Conservation (phyloP, 2,797 vertebrate genomes). For the Gouania willdenowi region DNA sequence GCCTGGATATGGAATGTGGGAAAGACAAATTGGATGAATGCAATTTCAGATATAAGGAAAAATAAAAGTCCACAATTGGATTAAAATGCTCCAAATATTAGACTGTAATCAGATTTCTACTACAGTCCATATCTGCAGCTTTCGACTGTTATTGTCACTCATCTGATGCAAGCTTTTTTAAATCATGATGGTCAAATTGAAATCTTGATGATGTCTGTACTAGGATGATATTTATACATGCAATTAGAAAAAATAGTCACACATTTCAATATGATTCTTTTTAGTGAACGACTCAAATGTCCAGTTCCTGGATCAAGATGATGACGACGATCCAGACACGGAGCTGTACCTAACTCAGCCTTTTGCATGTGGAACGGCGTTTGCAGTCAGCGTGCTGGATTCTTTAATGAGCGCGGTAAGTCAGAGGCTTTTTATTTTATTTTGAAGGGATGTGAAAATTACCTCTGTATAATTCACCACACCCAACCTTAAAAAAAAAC, state of each 20-base stretch:
- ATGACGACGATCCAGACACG: constrained; percentile 96
- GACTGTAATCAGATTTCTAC: constrained; percentile 7
- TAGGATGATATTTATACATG: constrained; percentile 26
- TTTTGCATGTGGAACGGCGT: constrained; percentile 94
- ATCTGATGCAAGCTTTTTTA: too few species aligned
- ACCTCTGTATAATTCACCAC: background rate
- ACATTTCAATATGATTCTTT: constrained; percentile 5
- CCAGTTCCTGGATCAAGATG: constrained; percentile 99
- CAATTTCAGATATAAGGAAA: constrained; percentile 3
- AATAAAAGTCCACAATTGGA: constrained; percentile 16
- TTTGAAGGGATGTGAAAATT: background rate
- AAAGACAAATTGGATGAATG: constrained; percentile 24
- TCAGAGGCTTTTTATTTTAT: constrained; percentile 20
- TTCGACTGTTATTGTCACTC: constrained; percentile 25
- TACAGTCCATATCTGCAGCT: constrained; percentile 63
- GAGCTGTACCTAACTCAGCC: constrained; percentile 97
- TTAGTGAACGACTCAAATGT: constrained; percentile 99
- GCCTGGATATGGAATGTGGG: constrained; percentile 61
- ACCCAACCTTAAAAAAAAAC: background rate
- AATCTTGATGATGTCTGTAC: too few species aligned
- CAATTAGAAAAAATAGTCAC: constrained; percentile 6
- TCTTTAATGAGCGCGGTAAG: constrained; percentile 98
- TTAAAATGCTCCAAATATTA: background rate
- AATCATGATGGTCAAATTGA: too few species aligned
- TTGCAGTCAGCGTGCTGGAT: constrained; percentile 95